Percentiles rank a stretch among this genome's conserved stretches.
Conservation (phyloP, 2,113 vertebrate genomes). For the Melanocharis versteri region DNA sequence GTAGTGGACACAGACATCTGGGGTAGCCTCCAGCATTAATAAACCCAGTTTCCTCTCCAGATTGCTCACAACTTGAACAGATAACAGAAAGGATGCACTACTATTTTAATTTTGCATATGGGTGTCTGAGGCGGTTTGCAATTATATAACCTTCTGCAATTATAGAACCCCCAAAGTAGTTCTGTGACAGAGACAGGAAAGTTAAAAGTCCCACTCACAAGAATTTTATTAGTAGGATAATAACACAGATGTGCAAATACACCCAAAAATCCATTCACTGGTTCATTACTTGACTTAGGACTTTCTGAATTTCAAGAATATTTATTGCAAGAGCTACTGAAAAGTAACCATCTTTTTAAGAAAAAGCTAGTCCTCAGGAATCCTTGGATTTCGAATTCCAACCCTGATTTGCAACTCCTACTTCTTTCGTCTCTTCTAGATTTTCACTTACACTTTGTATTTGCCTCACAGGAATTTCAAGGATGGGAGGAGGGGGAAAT, state of each 20-base stretch:
- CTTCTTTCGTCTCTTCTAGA: background rate
- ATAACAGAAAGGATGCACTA: background rate
- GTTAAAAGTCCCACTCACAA: background rate
- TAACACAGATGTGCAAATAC: background rate
- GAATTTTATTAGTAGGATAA: background rate
- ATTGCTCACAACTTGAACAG: background rate
- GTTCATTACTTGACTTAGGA: background rate
- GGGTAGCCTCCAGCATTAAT: background rate
- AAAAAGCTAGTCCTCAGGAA: background rate
- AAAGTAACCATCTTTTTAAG: background rate
- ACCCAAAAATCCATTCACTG: background rate
- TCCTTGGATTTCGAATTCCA: background rate
- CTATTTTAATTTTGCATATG: background rate
- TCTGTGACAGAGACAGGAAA: background rate
- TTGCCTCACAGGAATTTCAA: background rate
- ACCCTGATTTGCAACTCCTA: background rate
- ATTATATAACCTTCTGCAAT: background rate
- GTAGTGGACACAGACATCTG: background rate
- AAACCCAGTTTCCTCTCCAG: background rate
- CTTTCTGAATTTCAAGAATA: background rate
- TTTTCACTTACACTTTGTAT: background rate
- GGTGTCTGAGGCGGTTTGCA: background rate
- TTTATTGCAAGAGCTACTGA: background rate
- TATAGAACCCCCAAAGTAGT: background rate
- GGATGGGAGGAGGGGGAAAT: slow-evolving; percentile 11